A percentile compares a stretch with the other conserved stretches of the same genome.
These are phyloP conservation scores for Synanthedon vespiformis DNA, from an alignment of 2,888 invertebrate species.

Conservation along the genomic window DNA sequence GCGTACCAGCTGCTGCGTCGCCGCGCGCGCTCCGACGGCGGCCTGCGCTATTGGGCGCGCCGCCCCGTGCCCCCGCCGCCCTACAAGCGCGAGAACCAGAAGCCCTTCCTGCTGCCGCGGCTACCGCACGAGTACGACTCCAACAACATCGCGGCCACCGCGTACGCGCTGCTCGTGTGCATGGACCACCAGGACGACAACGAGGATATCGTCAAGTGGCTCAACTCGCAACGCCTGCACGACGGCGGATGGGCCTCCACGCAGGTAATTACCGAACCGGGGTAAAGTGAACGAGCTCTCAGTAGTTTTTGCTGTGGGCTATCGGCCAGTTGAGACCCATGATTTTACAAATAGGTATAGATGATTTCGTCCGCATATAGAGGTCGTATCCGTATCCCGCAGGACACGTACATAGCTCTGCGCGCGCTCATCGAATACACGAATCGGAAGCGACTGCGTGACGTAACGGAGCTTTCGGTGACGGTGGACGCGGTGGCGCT, in stretches of 20 bases:
- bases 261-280: constrained; percentile 52
- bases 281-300: too few species aligned
- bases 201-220: constrained; percentile 90
- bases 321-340: too few species aligned
- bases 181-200: constrained; percentile 87
- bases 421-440: constrained; percentile 92
- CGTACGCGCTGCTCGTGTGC: constrained; percentile 90
- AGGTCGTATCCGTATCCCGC: constrained; percentile 5
- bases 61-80: constrained; percentile 84
- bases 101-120: constrained; percentile 89
- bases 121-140: constrained; percentile 90
- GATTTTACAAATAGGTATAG: too few species aligned
- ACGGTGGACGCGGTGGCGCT: constrained; percentile 88
- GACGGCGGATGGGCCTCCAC: constrained; percentile 93
- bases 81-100: constrained; percentile 89
- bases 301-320: too few species aligned
- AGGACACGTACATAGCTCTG: constrained; percentile 89
- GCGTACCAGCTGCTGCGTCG: constrained; percentile 81
- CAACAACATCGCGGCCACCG: constrained; percentile 92
- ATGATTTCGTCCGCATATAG: too few species aligned
- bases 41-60: constrained; percentile 88
- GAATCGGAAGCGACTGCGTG: constrained; percentile 84
- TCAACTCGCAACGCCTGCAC: constrained; percentile 86
- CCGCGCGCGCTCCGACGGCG: constrained; percentile 79
- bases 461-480: constrained; percentile 83